Evolutionary conservation across 1,140 invertebrate species (phyloP).

Genomic region (Achatina immaculata): DNA sequence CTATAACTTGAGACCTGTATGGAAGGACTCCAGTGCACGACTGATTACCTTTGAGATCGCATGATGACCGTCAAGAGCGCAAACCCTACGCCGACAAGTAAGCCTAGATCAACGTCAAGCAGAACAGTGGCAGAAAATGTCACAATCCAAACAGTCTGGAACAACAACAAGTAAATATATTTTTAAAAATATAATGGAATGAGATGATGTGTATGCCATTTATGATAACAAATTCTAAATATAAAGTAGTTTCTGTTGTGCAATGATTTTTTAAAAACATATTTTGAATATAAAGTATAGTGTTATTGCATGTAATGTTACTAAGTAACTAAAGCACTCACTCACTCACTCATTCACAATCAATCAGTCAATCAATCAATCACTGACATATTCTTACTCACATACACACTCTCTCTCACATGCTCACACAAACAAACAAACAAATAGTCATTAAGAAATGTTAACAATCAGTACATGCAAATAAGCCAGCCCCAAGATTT

Average conservation of each 20-base stretch:
- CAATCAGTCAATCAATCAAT: no score
- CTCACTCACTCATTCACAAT: no score
- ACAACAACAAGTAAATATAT: background rate
- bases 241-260: background rate
- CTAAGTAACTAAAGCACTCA: background rate
- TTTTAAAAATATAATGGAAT: background rate
- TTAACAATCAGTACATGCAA: no score
- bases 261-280: background rate
- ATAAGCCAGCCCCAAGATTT: no score
- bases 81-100: constrained; percentile 47
- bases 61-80: constrained; percentile 48
- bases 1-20: no score
- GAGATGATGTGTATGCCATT: background rate
- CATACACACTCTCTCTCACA: no score
- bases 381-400: no score
- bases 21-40: no score
- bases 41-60: constrained; percentile 43
- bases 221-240: background rate
- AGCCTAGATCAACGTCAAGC: constrained; percentile 46
- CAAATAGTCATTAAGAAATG: no score
- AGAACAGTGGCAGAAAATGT: constrained; percentile 44
- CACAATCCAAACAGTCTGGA: constrained; percentile 42
- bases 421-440: no score
- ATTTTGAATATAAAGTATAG: background rate
- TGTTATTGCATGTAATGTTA: no score